Evolutionary conservation across 1,140 invertebrate species (phyloP).

Genomic region (Solenopsis invicta): DNA sequence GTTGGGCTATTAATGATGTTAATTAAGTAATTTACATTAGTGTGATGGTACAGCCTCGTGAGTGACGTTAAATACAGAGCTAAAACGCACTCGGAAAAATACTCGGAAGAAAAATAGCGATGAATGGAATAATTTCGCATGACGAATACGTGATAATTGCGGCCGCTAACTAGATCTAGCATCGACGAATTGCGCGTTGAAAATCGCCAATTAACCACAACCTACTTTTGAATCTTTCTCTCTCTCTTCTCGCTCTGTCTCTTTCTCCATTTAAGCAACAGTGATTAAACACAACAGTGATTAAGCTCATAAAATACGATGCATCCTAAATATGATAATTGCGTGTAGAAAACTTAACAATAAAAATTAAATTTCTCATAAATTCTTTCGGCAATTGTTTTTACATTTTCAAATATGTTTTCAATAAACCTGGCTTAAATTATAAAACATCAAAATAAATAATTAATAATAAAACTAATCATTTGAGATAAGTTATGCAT

Average conservation of each 20-base stretch:
- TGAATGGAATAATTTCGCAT: conserved; percentile 42
- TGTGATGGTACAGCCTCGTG: conserved; percentile 42
- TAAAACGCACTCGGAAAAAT: neutral
- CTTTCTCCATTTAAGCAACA: neutral
- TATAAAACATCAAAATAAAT: too few relatives aligned
- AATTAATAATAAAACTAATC: too few relatives aligned
- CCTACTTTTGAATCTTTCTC: neutral
- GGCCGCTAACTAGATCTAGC: conserved; percentile 17
- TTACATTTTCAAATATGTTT: neutral
- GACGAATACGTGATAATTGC: conserved; percentile 17
- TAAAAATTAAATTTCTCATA: neutral
- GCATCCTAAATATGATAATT: neutral
- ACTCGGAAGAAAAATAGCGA: neutral
- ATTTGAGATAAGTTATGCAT: neutral
- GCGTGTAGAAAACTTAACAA: neutral
- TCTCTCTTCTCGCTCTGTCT: neutral
- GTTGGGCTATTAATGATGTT: neutral
- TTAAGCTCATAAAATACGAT: neutral
- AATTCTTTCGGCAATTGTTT: neutral
- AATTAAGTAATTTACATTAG: conserved; percentile 31
- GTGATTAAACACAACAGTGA: neutral
- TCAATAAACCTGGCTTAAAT: neutral
- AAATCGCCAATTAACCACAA: conserved; percentile 40
- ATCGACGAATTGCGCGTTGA: neutral
- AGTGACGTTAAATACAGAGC: neutral